Conservation (phyloP, 2,113 vertebrate genomes). For the Hypanus sabinus region DNA sequence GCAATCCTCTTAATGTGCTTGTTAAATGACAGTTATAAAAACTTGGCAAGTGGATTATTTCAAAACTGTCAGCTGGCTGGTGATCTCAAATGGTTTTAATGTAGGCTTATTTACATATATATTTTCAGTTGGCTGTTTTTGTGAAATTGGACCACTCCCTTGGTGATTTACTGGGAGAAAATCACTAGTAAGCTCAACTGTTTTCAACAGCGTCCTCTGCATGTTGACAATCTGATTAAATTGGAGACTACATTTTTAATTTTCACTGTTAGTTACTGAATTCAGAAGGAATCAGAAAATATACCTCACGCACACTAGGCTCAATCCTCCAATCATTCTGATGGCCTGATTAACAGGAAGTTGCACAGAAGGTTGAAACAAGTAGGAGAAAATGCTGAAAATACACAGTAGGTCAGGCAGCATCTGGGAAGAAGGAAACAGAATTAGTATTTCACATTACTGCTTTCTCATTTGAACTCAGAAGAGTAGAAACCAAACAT, state of each 20-base stretch:
- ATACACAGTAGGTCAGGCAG: no score
- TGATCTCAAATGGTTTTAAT: background rate
- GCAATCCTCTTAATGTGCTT: background rate
- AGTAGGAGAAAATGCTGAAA: no score
- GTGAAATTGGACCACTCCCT: constrained; percentile 9
- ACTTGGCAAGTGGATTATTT: background rate
- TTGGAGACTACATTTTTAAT: constrained; percentile 21
- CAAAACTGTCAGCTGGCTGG: background rate
- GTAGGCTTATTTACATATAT: background rate
- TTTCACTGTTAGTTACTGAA: background rate
- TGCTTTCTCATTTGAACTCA: no score
- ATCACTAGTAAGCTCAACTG: background rate
- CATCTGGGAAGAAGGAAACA: no score
- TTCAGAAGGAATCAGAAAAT: background rate
- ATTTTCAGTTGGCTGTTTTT: background rate
- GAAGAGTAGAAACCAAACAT: no score
- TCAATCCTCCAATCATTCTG: background rate
- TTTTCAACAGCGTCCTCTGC: background rate
- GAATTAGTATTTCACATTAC: no score
- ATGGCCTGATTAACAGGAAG: no score
- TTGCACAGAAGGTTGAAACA: no score
- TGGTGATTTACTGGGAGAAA: background rate
- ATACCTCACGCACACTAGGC: background rate
- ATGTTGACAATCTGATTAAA: background rate
- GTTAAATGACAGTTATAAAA: background rate